A percentile compares a stretch with the other conserved stretches of the same genome.
Conservation (phyloP, 92 coral and sea anemone species). For the Scolanthus callimorphus region DNA sequence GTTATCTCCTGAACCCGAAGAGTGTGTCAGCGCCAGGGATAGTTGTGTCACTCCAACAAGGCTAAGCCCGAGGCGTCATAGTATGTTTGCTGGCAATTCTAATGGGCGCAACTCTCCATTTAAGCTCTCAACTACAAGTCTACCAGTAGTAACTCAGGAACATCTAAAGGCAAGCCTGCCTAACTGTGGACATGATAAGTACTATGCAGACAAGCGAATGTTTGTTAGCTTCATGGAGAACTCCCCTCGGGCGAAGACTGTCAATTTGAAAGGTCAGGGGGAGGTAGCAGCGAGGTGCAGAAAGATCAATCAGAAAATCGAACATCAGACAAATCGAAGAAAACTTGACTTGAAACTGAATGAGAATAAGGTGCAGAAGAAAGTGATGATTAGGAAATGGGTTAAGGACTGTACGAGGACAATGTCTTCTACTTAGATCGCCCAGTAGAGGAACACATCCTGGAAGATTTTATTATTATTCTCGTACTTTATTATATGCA, state of each 20-base stretch:
- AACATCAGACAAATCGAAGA: conserved; percentile 6
- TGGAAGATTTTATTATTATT: too few relatives aligned
- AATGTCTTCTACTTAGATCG: not conserved
- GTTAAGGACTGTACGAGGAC: conserved; percentile 2
- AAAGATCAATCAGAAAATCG: conserved; percentile 6
- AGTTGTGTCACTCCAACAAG: conserved; percentile 31
- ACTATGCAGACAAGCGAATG: conserved; percentile 7
- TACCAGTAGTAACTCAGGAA: not conserved
- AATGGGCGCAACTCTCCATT: not conserved
- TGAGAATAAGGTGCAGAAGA: conserved; percentile 24
- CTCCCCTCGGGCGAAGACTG: conserved; percentile 15
- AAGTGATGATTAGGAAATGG: conserved; percentile 24
- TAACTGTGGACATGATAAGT: conserved; percentile 10
- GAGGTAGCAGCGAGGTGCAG: conserved; percentile 27
- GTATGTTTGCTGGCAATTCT: not conserved
- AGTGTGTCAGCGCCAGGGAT: not conserved
- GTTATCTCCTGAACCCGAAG: not conserved
- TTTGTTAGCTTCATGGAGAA: conserved; percentile 28
- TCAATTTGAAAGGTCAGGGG: conserved; percentile 14
- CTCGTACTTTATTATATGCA: too few relatives aligned
- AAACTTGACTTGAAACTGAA: conserved; percentile 7
- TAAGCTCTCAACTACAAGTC: conserved; percentile 3
- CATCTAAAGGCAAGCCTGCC: conserved; percentile 25
- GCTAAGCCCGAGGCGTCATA: conserved; percentile 27
- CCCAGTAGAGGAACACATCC: too few relatives aligned